Evolutionary conservation across 2,113 vertebrate species (phyloP).

Genomic region (Cromileptes altivelis): DNA sequence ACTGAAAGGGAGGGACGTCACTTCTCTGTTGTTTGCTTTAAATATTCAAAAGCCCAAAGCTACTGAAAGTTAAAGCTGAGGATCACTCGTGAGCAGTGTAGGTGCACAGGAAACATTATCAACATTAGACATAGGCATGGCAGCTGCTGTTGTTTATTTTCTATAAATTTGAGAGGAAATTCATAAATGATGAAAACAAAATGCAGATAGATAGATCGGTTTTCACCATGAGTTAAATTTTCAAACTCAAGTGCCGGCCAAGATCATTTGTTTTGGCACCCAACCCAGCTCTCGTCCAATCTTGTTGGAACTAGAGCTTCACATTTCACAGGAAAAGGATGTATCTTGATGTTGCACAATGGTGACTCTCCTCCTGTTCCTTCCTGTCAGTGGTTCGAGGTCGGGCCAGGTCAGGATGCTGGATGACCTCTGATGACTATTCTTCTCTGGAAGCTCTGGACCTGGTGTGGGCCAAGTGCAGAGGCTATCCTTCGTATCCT

Average conservation of each 20-base stretch:
- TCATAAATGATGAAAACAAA: background rate
- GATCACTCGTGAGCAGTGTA: too few species aligned
- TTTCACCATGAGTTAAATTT: background rate
- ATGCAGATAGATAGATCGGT: background rate
- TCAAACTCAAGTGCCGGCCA: background rate
- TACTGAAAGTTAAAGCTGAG: background rate
- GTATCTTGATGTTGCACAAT: background rate
- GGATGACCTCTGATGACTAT: constrained; percentile 96
- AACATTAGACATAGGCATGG: background rate
- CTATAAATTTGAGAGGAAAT: background rate
- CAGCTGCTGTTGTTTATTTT: background rate
- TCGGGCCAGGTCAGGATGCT: constrained; percentile 89
- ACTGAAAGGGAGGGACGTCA: too few species aligned
- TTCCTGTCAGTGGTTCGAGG: constrained; percentile 90
- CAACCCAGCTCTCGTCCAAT: background rate
- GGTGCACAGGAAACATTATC: background rate
- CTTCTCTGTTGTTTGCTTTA: background rate
- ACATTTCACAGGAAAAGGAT: background rate
- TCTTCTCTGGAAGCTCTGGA: constrained; percentile 95
- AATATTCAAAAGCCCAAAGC: background rate
- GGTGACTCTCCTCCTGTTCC: constrained; percentile 17
- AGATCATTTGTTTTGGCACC: background rate
- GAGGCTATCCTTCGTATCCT: constrained; percentile 98
- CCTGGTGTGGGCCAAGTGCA: constrained; percentile 98
- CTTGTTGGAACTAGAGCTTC: background rate